phyloP scores from a whole-genome alignment of 2,888 invertebrate species.

The Piscicola geometra region DNA sequence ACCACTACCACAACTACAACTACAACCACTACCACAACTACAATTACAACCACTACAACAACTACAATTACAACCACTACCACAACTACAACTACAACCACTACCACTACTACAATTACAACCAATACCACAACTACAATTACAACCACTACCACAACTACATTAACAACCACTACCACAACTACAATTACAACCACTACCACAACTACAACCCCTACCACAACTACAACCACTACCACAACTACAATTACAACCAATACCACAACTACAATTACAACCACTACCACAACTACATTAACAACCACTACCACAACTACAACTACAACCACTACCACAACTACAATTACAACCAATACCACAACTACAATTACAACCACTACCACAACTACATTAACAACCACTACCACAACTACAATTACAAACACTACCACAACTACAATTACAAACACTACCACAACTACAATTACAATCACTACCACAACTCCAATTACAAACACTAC shows the following conservation, averaged over 20 bases:
- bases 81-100: slow-evolving; percentile 9
- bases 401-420: neutral
- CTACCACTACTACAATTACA: neutral
- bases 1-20: neutral
- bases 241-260: neutral
- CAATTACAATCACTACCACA: slow-evolving; percentile 6
- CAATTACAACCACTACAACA: neutral
- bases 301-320: neutral
- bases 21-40: no score
- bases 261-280: neutral
- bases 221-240: neutral
- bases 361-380: slow-evolving; percentile 1
- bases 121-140: neutral
- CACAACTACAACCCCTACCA: slow-evolving; percentile 7
- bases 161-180: neutral
- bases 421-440: no score
- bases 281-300: neutral
- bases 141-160: neutral
- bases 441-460: neutral
- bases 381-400: neutral
- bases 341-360: neutral
- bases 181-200: neutral
- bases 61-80: neutral
- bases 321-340: slow-evolving; percentile 7
- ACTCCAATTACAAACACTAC: neutral